A percentile compares a stretch with the other conserved stretches of the same genome.
These are phyloP conservation scores for Molossus alvarezi DNA, from an alignment of 2,797 vertebrate species.

Conservation along the genomic window DNA sequence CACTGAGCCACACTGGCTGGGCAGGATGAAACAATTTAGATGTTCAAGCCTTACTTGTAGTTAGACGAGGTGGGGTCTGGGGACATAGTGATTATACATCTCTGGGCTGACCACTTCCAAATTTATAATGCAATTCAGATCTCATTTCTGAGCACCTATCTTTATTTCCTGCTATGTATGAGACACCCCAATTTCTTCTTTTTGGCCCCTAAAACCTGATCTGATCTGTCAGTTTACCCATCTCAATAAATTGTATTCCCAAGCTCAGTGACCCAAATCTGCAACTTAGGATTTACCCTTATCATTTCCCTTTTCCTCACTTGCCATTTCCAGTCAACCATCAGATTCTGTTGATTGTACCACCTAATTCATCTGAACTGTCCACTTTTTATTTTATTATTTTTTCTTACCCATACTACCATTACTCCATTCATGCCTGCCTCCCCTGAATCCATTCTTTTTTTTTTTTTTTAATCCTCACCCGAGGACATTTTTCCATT, in stretches of 20 bases:
- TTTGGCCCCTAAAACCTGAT: neutral
- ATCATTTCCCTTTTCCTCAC: neutral
- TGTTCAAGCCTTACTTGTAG: neutral
- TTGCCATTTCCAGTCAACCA: constrained; percentile 16
- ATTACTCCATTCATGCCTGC: neutral
- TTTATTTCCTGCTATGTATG: neutral
- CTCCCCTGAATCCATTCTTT: neutral
- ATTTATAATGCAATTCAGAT: neutral
- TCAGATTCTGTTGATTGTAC: neutral
- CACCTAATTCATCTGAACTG: neutral
- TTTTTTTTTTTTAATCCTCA: too few relatives aligned
- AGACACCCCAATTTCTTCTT: neutral
- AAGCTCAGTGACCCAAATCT: neutral
- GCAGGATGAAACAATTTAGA: neutral
- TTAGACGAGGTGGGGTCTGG: neutral
- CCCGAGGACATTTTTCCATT: too few relatives aligned
- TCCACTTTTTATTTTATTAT: neutral
- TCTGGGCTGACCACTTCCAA: neutral
- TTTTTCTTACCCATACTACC: neutral
- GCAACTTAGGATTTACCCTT: neutral
- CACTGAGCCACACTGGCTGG: too few relatives aligned
- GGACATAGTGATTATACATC: neutral
- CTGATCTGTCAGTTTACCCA: neutral
- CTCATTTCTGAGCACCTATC: neutral
- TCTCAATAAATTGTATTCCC: neutral